Evolutionary conservation across 2,888 invertebrate species (phyloP).

Genomic region (Cryptus viduatorius): DNA sequence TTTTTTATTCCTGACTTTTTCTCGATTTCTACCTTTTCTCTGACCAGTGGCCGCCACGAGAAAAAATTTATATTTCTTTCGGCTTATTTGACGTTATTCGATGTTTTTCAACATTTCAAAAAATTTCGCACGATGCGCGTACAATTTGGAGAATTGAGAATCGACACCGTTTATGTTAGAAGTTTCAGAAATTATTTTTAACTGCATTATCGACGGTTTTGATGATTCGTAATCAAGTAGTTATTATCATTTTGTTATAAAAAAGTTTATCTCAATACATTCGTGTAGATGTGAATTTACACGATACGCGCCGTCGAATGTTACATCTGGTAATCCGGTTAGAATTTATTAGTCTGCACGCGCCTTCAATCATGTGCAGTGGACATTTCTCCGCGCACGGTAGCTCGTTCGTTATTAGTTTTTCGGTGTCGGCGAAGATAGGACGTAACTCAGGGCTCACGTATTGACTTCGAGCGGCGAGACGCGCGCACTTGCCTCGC

Average conservation of each 20-base stretch:
- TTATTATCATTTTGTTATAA: background rate
- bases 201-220: background rate
- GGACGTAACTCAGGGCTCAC: background rate
- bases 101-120: too few species aligned
- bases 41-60: too few species aligned
- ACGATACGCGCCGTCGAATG: background rate
- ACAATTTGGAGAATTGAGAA: too few species aligned
- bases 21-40: too few species aligned
- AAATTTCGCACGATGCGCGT: too few species aligned
- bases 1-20: too few species aligned
- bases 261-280: background rate
- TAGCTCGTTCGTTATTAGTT: slow-evolving; percentile 11
- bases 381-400: background rate
- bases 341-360: background rate
- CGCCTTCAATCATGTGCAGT: background rate
- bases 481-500: background rate
- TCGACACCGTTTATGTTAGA: background rate
- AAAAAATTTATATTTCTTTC: too few species aligned
- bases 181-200: background rate
- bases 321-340: background rate
- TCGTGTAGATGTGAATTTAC: background rate
- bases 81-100: too few species aligned
- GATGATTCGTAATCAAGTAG: background rate
- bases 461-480: background rate
- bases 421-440: background rate